These are phyloP conservation scores for Pseudanteris insignis DNA, from an alignment of 2,888 invertebrate species.

Conservation along the genomic window DNA sequence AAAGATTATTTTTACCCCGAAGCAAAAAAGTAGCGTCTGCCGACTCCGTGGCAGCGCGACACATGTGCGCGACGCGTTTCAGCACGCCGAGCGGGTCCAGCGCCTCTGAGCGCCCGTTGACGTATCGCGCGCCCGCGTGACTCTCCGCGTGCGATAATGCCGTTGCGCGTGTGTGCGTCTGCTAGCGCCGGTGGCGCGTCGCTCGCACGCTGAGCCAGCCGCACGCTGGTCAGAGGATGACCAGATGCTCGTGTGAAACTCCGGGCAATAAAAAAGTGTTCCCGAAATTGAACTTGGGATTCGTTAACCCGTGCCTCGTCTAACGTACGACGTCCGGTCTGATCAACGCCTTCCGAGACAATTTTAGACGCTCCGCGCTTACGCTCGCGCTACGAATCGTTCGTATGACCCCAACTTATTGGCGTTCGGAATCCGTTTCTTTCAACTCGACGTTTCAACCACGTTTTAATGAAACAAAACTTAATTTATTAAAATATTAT, in stretches of 20 bases:
- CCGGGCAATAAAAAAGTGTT: slow-evolving; percentile 1
- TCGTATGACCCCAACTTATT: slow-evolving; percentile 5
- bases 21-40: slow-evolving; percentile 66
- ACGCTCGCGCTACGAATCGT: background rate
- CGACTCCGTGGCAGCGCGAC: slow-evolving; percentile 60
- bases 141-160: slow-evolving; percentile 3
- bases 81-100: slow-evolving; percentile 37
- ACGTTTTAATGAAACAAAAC: no score
- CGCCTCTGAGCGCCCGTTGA: slow-evolving; percentile 31
- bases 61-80: slow-evolving; percentile 53
- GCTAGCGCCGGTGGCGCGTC: no score
- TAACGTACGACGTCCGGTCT: slow-evolving; percentile 20
- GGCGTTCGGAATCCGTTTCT: no score
- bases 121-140: slow-evolving; percentile 2
- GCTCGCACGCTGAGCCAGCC: background rate
- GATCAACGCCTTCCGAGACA: slow-evolving; percentile 7
- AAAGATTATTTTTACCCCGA: slow-evolving; percentile 67
- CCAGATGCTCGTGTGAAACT: slow-evolving; percentile 16
- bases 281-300: slow-evolving; percentile 8
- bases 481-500: no score
- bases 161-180: no score
- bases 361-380: background rate
- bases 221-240: slow-evolving; percentile 17
- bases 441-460: no score
- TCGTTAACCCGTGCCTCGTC: slow-evolving; percentile 11